phyloP scores from a whole-genome alignment of 2,797 vertebrate genomes.

The Sylvia borin region DNA sequence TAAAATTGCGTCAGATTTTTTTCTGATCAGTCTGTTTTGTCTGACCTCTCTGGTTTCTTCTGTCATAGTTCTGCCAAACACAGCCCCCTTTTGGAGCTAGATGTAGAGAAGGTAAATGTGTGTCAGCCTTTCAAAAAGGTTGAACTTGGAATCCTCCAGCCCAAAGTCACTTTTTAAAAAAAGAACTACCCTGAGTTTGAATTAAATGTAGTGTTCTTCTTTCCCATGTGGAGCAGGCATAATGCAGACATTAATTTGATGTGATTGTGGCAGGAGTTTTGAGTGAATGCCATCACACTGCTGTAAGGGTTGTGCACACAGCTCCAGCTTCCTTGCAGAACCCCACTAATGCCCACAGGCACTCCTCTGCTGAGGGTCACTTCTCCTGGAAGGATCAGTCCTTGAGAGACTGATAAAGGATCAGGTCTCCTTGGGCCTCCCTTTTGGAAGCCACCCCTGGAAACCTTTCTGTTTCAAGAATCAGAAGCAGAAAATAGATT shows the following conservation, averaged over 20 bases:
- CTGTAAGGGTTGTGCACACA: rapidly evolving
- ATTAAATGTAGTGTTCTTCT: neutral
- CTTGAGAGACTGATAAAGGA: neutral
- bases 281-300: neutral
- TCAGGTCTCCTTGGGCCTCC: neutral
- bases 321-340: neutral
- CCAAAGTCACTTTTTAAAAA: neutral
- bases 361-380: neutral
- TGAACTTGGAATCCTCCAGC: neutral
- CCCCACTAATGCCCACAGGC: neutral
- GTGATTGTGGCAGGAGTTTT: neutral
- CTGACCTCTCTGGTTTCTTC: neutral
- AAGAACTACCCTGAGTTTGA: neutral
- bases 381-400: neutral
- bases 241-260: neutral
- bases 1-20: neutral
- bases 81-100: neutral
- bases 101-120: neutral
- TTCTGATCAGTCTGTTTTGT: neutral
- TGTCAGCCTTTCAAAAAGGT: neutral
- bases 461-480: neutral
- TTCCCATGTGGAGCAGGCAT: rapidly evolving
- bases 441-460: neutral
- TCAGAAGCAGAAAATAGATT: neutral
- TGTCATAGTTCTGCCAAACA: neutral